Evolutionary conservation across 2,888 invertebrate species (phyloP).

Genomic region (Ceramica pisi): DNA sequence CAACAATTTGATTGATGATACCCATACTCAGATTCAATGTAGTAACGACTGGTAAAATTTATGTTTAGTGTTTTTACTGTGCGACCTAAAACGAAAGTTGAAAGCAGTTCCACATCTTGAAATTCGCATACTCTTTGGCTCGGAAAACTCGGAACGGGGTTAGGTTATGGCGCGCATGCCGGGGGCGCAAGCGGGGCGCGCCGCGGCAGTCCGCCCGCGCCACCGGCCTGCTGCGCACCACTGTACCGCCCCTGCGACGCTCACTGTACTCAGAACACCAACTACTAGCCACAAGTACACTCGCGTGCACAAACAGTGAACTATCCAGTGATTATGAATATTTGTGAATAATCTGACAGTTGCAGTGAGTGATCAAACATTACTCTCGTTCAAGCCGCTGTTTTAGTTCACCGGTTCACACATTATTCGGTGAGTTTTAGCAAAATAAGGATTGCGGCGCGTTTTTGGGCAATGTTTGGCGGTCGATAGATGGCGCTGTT

Average conservation of each 20-base stretch:
- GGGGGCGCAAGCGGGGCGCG: constrained; percentile 72
- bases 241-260: constrained; percentile 41
- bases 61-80: constrained; percentile 23
- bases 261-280: constrained; percentile 58
- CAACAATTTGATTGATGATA: not conserved
- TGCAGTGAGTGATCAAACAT: constrained; percentile 58
- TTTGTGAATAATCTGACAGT: constrained; percentile 45
- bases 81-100: constrained; percentile 31
- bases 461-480: constrained; percentile 57
- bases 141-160: constrained; percentile 72
- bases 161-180: constrained; percentile 78
- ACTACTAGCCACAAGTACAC: constrained; percentile 60
- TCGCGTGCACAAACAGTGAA: constrained; percentile 58
- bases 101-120: constrained; percentile 64
- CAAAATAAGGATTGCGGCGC: constrained; percentile 58
- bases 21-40: not conserved
- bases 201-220: constrained; percentile 80
- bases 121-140: constrained; percentile 70
- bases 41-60: not conserved
- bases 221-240: constrained; percentile 73
- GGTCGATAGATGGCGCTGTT: constrained; percentile 82
- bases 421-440: constrained; percentile 65
- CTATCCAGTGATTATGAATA: constrained; percentile 49
- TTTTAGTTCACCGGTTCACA: constrained; percentile 44
- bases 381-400: constrained; percentile 23